These are phyloP conservation scores for Peromyscus polionotus DNA, from an alignment of 2,113 vertebrate species.

Conservation along the genomic window DNA sequence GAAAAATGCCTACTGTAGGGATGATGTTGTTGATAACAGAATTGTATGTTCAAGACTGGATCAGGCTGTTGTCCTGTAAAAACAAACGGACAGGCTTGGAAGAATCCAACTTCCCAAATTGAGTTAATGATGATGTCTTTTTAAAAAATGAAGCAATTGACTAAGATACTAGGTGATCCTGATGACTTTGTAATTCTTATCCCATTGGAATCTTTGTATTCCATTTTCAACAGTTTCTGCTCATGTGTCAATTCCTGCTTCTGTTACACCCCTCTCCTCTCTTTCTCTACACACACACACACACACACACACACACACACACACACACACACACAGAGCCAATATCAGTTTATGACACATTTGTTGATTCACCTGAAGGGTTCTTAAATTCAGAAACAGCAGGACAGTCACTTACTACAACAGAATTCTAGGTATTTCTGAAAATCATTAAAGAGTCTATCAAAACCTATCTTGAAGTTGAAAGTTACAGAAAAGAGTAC, in stretches of 20 bases:
- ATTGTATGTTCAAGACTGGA: not conserved
- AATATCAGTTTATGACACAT: not conserved
- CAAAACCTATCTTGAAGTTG: conserved; percentile 3
- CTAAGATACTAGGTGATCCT: not conserved
- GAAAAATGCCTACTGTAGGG: not conserved
- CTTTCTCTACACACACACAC: not conserved
- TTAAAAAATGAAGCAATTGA: not conserved
- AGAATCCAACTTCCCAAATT: not conserved
- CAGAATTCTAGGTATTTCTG: conserved; percentile 45
- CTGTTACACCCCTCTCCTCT: not conserved
- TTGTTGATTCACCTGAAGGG: not conserved
- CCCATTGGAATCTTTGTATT: conserved; percentile 9
- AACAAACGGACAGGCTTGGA: not conserved
- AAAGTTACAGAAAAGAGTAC: not conserved
- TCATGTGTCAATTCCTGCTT: not conserved
- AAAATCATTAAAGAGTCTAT: not conserved
- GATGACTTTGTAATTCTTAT: not conserved
- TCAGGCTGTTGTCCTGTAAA: not conserved
- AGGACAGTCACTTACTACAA: not conserved
- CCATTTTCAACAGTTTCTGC: not conserved
- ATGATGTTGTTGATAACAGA: not conserved
- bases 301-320: not conserved
- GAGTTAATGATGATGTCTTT: not conserved
- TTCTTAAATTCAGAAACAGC: conserved; percentile 30
- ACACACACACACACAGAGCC: not conserved